phyloP scores from a whole-genome alignment of 2,113 vertebrate genomes.

The Melanocharis versteri region DNA sequence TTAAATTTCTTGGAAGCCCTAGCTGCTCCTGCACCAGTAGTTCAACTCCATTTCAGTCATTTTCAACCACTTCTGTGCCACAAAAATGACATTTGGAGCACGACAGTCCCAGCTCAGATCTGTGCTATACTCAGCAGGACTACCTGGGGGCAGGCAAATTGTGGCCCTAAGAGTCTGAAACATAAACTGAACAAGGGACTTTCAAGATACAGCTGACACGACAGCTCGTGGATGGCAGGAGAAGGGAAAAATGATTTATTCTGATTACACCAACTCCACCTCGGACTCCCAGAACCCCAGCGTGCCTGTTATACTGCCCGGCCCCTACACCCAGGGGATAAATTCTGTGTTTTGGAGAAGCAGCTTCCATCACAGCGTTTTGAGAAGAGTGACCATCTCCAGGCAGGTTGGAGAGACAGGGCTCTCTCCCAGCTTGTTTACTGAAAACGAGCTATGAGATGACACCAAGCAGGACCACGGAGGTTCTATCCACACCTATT shows the following conservation, averaged over 20 bases:
- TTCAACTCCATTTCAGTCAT: neutral
- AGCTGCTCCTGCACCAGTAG: neutral
- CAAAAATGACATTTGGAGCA: neutral
- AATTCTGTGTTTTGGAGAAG: neutral
- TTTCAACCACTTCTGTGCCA: neutral
- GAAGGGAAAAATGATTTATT: neutral
- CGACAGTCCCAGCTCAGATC: neutral
- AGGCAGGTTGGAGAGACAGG: neutral
- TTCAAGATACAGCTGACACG: neutral
- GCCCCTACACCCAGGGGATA: neutral
- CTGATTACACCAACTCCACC: neutral
- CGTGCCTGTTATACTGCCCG: neutral
- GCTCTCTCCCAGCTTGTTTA: neutral
- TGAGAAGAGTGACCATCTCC: neutral
- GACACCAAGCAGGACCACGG: neutral
- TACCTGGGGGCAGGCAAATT: neutral
- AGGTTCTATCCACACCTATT: neutral
- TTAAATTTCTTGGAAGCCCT: neutral
- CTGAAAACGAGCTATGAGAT: accelerated
- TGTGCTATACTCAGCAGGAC: neutral
- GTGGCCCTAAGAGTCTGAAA: neutral
- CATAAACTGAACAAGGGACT: neutral
- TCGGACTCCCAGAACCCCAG: neutral
- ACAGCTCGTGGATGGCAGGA: neutral
- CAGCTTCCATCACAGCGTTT: neutral